These are phyloP conservation scores for Rhopilema esculentum DNA, from an alignment of 30 jellyfish, hydroid and myxozoan genomes.

Conservation along the genomic window DNA sequence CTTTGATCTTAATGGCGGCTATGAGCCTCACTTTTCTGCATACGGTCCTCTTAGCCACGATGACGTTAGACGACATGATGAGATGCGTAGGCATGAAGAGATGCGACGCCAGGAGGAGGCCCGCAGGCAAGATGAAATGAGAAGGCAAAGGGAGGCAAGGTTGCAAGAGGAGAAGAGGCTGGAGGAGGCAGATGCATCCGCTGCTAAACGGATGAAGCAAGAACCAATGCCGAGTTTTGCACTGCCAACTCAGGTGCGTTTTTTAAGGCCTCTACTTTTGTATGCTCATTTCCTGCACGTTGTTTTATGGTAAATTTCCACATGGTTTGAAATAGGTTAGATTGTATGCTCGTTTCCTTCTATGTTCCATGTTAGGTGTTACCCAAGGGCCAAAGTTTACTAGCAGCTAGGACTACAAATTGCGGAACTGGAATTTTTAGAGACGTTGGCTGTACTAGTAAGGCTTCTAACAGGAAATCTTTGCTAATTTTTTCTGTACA, in stretches of 20 bases:
- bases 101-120: slow-evolving; percentile 69
- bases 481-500: too few relatives aligned
- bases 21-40: slow-evolving; percentile 80
- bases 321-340: too few relatives aligned
- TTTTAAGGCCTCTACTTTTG: not conserved
- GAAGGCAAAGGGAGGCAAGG: slow-evolving; percentile 66
- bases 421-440: too few relatives aligned
- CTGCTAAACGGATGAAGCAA: slow-evolving; percentile 57
- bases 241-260: slow-evolving; percentile 79
- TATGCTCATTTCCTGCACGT: not conserved
- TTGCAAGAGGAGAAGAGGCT: slow-evolving; percentile 33
- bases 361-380: too few relatives aligned
- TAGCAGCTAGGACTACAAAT: too few relatives aligned
- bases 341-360: too few relatives aligned
- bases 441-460: too few relatives aligned
- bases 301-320: too few relatives aligned
- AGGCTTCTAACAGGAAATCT: too few relatives aligned
- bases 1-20: slow-evolving; percentile 83
- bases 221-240: slow-evolving; percentile 72
- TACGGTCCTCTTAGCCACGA: slow-evolving; percentile 75
- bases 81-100: slow-evolving; percentile 77
- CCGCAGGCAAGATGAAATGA: slow-evolving; percentile 57
- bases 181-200: slow-evolving; percentile 38
- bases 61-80: slow-evolving; percentile 67
- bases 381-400: too few relatives aligned